Percentiles rank a stretch among this genome's conserved stretches.
phyloP scores from a whole-genome alignment of 2,113 vertebrate genomes.

The Apistogramma diplotaenia region DNA sequence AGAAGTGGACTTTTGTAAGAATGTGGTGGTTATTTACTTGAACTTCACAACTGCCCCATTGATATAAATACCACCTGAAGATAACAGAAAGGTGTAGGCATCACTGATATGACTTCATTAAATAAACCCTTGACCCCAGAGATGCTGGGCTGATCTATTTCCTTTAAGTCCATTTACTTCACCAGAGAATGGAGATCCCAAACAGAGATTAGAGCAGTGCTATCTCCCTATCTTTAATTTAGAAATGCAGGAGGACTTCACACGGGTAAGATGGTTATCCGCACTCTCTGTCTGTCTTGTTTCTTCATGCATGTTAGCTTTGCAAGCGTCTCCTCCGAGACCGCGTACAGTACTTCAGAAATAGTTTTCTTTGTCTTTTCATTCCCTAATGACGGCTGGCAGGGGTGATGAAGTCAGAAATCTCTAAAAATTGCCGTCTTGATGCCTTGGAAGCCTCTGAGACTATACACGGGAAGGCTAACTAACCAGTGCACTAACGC shows the following conservation, averaged over 20 bases:
- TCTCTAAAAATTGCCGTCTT: constrained; percentile 34
- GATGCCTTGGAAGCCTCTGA: constrained; percentile 24
- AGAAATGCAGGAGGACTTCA: constrained; percentile 69
- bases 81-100: constrained; percentile 27
- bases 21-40: neutral
- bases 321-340: constrained; percentile 53
- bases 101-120: constrained; percentile 64
- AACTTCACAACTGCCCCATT: constrained; percentile 1
- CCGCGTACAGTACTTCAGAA: constrained; percentile 31
- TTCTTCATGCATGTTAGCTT: constrained; percentile 62
- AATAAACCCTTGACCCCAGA: constrained; percentile 69
- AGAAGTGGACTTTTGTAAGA: neutral
- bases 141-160: constrained; percentile 61
- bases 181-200: constrained; percentile 51
- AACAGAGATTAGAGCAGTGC: constrained; percentile 28
- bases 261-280: constrained; percentile 71
- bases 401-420: constrained; percentile 29
- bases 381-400: constrained; percentile 43
- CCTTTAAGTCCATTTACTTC: constrained; percentile 59
- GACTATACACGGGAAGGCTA: constrained; percentile 5
- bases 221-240: constrained; percentile 82
- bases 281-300: constrained; percentile 59
- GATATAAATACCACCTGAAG: constrained; percentile 7
- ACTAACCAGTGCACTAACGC: constrained; percentile 11
- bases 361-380: constrained; percentile 50